phyloP scores from a whole-genome alignment of 2,113 vertebrate species.

The Alectura lathami region DNA sequence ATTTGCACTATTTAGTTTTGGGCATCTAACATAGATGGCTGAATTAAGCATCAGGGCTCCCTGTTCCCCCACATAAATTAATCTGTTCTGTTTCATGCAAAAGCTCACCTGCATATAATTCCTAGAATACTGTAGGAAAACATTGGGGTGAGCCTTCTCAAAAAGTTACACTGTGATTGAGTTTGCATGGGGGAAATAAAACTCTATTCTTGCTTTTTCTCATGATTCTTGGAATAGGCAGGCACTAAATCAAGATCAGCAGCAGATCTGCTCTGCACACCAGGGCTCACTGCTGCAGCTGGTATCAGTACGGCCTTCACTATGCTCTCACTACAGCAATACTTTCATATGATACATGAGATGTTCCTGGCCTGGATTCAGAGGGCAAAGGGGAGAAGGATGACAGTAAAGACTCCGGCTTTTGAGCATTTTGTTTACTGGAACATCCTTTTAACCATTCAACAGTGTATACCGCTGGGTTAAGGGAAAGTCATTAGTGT shows the following conservation, averaged over 20 bases:
- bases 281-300: background rate
- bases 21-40: background rate
- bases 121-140: background rate
- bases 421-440: constrained; percentile 49
- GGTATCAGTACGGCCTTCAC: background rate
- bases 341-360: constrained; percentile 13
- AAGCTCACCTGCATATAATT: background rate
- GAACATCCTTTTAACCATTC: constrained; percentile 48
- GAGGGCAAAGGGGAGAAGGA: constrained; percentile 42
- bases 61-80: background rate
- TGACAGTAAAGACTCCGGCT: background rate
- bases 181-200: background rate
- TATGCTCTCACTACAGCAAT: background rate
- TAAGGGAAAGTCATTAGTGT: constrained; percentile 18
- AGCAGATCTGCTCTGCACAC: background rate
- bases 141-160: background rate
- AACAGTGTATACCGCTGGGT: background rate
- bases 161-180: background rate
- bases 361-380: constrained; percentile 45
- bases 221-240: background rate
- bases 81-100: background rate
- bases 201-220: background rate
- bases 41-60: background rate
- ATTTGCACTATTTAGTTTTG: background rate
- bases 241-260: background rate